Evolutionary conservation across 23 tunicate genomes (phyloP).

Genomic region (Oikopleura albicans): DNA sequence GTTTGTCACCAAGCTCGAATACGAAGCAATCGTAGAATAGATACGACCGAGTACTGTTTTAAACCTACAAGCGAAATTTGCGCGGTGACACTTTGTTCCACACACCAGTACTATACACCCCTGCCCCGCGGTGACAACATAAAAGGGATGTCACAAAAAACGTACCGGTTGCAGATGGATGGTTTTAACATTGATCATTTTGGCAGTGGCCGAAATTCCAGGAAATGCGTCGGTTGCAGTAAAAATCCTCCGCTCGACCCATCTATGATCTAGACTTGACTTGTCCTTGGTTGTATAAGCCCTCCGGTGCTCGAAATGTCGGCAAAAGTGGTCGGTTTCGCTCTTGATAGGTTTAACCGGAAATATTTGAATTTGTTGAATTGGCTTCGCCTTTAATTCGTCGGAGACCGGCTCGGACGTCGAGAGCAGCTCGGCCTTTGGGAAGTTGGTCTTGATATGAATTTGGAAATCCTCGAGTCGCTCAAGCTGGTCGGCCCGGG

Average conservation of each 20-base stretch:
- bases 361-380: background rate
- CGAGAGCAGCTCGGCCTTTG: background rate
- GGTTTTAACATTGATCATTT: background rate
- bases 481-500: background rate
- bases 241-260: background rate
- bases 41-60: no score
- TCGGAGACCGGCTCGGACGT: background rate
- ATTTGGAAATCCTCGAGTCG: slow-evolving; percentile 9
- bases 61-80: no score
- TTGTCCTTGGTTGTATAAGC: background rate
- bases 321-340: background rate
- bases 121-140: no score
- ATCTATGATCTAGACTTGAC: background rate
- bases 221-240: background rate
- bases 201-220: background rate
- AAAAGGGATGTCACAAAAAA: no score
- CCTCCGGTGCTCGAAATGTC: slow-evolving; percentile 6
- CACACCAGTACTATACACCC: no score
- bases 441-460: background rate
- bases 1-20: no score
- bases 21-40: no score
- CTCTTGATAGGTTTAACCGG: background rate
- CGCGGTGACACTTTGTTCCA: no score
- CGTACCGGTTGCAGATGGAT: background rate
- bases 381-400: background rate